phyloP scores from a whole-genome alignment of 2,797 vertebrate genomes.

The Neopelma chrysocephalum region DNA sequence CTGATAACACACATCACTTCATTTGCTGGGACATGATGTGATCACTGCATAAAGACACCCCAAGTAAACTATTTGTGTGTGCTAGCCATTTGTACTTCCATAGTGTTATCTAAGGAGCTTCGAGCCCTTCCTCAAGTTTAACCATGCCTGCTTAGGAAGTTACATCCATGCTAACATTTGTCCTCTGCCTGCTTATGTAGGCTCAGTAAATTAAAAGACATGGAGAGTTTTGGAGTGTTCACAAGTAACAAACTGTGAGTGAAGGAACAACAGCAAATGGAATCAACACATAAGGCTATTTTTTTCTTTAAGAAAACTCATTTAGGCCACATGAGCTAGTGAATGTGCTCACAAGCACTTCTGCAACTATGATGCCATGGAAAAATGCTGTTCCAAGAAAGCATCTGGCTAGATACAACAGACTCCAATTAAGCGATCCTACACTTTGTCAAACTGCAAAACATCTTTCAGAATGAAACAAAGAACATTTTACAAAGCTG shows the following conservation, averaged over 20 bases:
- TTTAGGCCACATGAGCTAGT: constrained; percentile 6
- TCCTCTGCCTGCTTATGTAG: neutral
- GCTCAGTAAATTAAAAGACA: neutral
- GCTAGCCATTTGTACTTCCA: neutral
- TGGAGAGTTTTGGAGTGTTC: neutral
- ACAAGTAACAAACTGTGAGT: neutral
- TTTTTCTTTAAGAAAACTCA: constrained; percentile 16
- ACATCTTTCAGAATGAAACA: constrained; percentile 47
- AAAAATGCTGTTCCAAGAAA: constrained; percentile 70
- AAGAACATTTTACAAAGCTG: constrained; percentile 45
- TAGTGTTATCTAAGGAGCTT: neutral
- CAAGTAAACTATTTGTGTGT: accelerated
- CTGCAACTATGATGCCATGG: constrained; percentile 64
- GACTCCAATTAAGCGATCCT: constrained; percentile 37
- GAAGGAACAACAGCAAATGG: neutral
- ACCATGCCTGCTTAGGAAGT: neutral
- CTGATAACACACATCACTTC: neutral
- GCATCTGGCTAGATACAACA: constrained; percentile 66
- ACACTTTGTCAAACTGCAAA: constrained; percentile 30
- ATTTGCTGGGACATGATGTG: neutral
- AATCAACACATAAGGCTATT: neutral
- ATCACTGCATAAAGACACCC: neutral
- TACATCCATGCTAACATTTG: accelerated
- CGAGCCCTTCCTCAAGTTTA: neutral
- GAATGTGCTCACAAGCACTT: constrained; percentile 55